Evolutionary conservation across 1,140 invertebrate species (phyloP), one percentile per base, ranked within the genome.

Genomic region (Lucilia cuprina): DNA sequence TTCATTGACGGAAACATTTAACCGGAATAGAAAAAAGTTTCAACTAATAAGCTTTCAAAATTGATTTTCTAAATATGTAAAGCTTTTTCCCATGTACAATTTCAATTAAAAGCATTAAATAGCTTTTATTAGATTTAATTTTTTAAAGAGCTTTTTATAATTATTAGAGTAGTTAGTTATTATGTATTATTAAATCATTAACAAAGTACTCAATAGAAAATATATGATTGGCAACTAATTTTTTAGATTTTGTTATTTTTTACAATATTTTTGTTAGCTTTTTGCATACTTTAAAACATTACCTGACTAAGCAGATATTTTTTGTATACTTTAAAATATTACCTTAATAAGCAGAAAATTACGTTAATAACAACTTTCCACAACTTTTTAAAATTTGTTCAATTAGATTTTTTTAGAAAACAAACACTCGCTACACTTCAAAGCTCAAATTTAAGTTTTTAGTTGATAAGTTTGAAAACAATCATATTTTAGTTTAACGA

Each of bases 401-500:
- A 55, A 55, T 17, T 55, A 14, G 50, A 3, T 41, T 41, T 41
- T 41, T 41, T 41, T 8, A 10, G 10, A 41, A 41, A 70, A 70
- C 7, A 21, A 21, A 70, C 65, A 70, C 65, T 70, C 65, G 65
- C 65, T 70, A 21, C 10, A 70, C 21, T 70, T 70, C 65, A 70
- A 70, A 70, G 65, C 65, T 70, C 65, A 70, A 70, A 70, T 19
- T 25, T 70, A 70, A 25, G 65, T 70, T 70, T 25, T 70, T 70
- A 70, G 65, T 70, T 70, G 10, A 21, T 70, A 34, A 35, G 74
- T 74, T 74, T 30, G 19, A 74, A 25, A 12, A 74, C 41, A 74
- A 30, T 74, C n/a, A 30, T 74, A 12, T 74, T 74, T 74, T 74
- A 25, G 65, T 70, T 70, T 70, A 13, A 34, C 35, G 10, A 34